phyloP scores from a whole-genome alignment of 1,140 invertebrate species.

The Trissolcus basalis region DNA sequence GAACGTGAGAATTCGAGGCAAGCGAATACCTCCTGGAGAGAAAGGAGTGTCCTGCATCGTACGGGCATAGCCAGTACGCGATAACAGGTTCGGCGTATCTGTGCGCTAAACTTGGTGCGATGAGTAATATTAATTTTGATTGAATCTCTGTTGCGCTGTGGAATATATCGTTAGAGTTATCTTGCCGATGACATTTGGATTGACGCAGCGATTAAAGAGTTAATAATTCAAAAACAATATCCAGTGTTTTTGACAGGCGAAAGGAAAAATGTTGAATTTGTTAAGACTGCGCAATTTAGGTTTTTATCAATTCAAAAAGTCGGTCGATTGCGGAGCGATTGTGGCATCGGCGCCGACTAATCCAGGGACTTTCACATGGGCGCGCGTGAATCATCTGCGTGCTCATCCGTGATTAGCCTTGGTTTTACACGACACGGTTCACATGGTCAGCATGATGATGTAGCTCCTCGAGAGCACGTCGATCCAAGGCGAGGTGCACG shows the following conservation, averaged over 20 bases:
- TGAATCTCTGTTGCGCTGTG: constrained; percentile 41
- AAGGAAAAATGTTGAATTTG: too few species aligned
- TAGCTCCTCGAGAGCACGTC: constrained; percentile 64
- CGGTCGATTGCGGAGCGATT: too few species aligned
- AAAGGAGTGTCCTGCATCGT: constrained; percentile 60
- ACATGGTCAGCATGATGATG: constrained; percentile 64
- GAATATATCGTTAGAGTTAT: constrained; percentile 50
- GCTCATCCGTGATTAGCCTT: constrained; percentile 52
- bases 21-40: constrained; percentile 57
- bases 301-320: too few species aligned
- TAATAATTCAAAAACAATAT: constrained; percentile 43
- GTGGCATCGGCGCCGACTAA: background rate
- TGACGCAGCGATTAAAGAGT: constrained; percentile 39
- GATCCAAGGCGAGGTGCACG: constrained; percentile 70
- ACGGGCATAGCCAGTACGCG: constrained; percentile 49
- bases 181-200: constrained; percentile 53
- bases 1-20: constrained; percentile 57
- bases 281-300: too few species aligned
- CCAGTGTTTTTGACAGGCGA: too few species aligned
- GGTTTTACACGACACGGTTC: constrained; percentile 59
- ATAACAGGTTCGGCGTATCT: constrained; percentile 47
- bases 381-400: constrained; percentile 59
- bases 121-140: constrained; percentile 55
- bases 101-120: constrained; percentile 48
- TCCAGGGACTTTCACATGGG: constrained; percentile 36